Conservation (phyloP, 2,888 invertebrate species). For the Xanthia icteritia region DNA sequence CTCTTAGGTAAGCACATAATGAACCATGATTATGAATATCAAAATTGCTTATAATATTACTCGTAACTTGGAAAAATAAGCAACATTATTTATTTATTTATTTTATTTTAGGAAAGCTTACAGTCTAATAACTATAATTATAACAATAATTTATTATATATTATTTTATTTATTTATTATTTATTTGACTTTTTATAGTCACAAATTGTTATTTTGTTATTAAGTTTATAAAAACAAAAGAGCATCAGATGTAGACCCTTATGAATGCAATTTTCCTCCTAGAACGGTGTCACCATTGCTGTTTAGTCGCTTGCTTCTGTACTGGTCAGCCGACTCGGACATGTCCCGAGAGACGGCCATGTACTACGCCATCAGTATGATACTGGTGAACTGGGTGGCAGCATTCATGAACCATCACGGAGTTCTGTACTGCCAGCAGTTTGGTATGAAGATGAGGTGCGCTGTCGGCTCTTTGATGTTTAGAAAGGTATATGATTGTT, state of each 20-base stretch:
- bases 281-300: slow-evolving; percentile 92
- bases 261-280: neutral
- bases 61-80: neutral
- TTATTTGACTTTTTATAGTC: neutral
- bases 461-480: slow-evolving; percentile 94
- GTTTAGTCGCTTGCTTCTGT: slow-evolving; percentile 88
- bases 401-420: slow-evolving; percentile 93
- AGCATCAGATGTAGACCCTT: neutral
- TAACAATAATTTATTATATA: too few species aligned
- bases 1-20: slow-evolving; percentile 75
- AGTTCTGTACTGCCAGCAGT: slow-evolving; percentile 91
- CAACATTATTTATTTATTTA: too few species aligned
- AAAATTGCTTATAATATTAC: neutral
- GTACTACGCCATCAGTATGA: slow-evolving; percentile 87
- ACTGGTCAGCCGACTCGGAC: slow-evolving; percentile 89
- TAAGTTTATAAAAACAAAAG: neutral
- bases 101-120: too few species aligned
- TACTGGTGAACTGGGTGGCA: slow-evolving; percentile 87
- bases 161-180: too few species aligned
- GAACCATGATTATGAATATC: neutral
- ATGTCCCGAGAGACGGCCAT: slow-evolving; percentile 88
- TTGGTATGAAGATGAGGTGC: slow-evolving; percentile 93
- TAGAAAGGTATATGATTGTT: slow-evolving; percentile 91
- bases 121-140: too few species aligned
- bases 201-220: neutral